A percentile compares a stretch with the other conserved stretches of the same genome.
These are phyloP conservation scores for Bos javanicus DNA, from an alignment of 2,113 vertebrate genomes.

Conservation along the genomic window DNA sequence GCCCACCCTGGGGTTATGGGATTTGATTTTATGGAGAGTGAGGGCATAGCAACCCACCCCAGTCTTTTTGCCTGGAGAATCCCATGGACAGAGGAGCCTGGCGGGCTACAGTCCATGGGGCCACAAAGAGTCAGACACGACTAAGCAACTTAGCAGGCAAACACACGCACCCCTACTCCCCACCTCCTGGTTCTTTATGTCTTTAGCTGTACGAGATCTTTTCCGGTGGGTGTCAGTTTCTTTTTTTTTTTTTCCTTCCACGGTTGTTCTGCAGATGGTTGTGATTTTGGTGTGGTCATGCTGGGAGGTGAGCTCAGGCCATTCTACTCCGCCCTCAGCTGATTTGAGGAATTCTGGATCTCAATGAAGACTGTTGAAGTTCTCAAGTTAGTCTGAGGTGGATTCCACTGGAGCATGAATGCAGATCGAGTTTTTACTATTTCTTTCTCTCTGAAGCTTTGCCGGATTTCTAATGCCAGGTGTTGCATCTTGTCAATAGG, in stretches of 20 bases:
- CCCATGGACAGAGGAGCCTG: background rate
- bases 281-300: background rate
- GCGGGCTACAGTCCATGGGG: background rate
- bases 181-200: background rate
- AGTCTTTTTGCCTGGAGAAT: background rate
- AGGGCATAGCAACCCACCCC: background rate
- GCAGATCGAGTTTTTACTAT: background rate
- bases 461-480: background rate
- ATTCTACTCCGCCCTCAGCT: no score
- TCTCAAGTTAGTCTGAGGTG: background rate
- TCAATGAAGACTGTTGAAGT: background rate
- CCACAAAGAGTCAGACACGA: background rate
- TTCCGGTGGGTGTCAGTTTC: background rate
- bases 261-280: background rate
- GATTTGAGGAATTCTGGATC: background rate
- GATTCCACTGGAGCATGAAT: background rate
- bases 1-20: background rate
- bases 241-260: background rate
- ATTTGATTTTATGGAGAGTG: background rate
- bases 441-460: background rate
- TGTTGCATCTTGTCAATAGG: background rate
- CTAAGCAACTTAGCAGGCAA: background rate
- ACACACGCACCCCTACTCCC: rapidly evolving
- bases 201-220: background rate
- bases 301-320: background rate